Evolutionary conservation across 2,113 vertebrate species (phyloP).

Genomic region (Nothocercus julius): DNA sequence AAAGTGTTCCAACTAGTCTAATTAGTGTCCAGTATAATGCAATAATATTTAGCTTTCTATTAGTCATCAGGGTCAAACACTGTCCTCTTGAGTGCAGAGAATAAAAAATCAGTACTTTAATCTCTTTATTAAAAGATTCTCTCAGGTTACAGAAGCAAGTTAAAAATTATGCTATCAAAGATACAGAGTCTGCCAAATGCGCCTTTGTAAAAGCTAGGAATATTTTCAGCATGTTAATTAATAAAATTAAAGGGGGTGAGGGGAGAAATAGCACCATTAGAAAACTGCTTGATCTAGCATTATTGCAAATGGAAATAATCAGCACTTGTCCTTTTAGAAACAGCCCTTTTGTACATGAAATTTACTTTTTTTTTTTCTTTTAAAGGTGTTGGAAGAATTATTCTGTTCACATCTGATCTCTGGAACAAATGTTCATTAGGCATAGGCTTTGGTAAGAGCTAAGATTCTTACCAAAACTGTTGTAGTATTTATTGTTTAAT

Average conservation of each 20-base stretch:
- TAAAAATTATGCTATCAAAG: slow-evolving; percentile 55
- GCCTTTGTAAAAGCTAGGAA: slow-evolving; percentile 18
- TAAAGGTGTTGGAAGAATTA: not conserved
- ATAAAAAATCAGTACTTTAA: slow-evolving; percentile 59
- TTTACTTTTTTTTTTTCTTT: not conserved
- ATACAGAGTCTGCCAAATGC: slow-evolving; percentile 23
- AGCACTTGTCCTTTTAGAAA: not conserved
- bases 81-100: not conserved
- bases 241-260: not conserved
- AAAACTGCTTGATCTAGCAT: not conserved
- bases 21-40: not conserved
- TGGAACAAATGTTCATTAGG: not conserved
- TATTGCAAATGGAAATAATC: slow-evolving; percentile 17
- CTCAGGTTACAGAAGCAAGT: slow-evolving; percentile 37
- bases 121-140: slow-evolving; percentile 68
- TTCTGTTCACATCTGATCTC: not conserved
- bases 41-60: slow-evolving; percentile 32
- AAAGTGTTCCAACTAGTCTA: slow-evolving; percentile 31
- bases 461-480: not conserved
- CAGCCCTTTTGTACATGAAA: not conserved
- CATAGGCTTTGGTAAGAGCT: not conserved
- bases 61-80: slow-evolving; percentile 35
- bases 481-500: not conserved
- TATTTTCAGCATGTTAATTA: slow-evolving; percentile 28
- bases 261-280: not conserved